A percentile compares a stretch with the other conserved stretches of the same genome.
phyloP scores from a whole-genome alignment of 2,797 vertebrate genomes.

The Poeciliopsis turneri region DNA sequence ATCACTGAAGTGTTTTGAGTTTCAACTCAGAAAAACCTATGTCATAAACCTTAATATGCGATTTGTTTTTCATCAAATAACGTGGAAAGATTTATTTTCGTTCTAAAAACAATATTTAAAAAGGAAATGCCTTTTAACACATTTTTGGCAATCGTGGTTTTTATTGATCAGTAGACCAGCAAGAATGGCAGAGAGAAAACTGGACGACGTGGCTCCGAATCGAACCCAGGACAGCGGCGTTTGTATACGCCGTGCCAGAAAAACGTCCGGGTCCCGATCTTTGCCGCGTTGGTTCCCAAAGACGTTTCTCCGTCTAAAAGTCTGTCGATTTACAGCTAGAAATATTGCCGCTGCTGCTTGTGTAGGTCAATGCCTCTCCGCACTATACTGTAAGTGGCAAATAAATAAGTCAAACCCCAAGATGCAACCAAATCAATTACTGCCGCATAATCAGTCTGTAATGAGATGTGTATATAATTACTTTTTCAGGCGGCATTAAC shows the following conservation, averaged over 20 bases:
- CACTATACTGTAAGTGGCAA: background rate
- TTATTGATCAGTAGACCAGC: background rate
- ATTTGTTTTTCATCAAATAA: slow-evolving; percentile 1
- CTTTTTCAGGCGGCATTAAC: slow-evolving; percentile 23
- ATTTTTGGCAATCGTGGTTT: background rate
- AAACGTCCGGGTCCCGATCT: background rate
- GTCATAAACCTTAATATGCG: background rate
- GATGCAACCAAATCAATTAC: slow-evolving; percentile 15
- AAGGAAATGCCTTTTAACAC: background rate
- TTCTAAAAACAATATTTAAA: background rate
- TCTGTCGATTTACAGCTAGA: background rate
- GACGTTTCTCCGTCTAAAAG: background rate
- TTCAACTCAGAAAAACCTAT: background rate
- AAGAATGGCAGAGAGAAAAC: slow-evolving; percentile 4
- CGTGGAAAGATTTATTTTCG: background rate
- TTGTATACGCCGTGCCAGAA: background rate
- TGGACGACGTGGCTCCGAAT: background rate
- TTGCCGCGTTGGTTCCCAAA: background rate
- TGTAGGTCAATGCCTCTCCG: background rate
- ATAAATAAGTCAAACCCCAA: slow-evolving; percentile 16
- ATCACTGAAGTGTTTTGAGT: background rate
- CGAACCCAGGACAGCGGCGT: background rate
- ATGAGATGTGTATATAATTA: slow-evolving; percentile 24
- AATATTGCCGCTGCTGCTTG: background rate
- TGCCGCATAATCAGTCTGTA: slow-evolving; percentile 24